Base-by-base conservation (phyloP, 2,113 vertebrate species). In the Elephas maximus region DNA sequence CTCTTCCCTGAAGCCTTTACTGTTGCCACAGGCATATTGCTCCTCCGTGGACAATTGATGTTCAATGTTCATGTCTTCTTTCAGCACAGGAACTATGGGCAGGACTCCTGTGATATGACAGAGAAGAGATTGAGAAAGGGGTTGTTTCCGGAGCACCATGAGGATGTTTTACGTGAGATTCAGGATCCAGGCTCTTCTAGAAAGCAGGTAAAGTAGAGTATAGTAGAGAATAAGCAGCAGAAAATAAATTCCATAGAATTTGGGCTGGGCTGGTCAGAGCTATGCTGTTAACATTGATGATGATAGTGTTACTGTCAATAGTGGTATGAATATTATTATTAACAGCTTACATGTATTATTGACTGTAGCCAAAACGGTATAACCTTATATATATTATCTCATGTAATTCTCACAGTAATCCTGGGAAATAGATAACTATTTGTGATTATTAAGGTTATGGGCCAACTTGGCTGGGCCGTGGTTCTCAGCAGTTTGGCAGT, bases 121-220 rank as follows among this genome's bases (percentile, higher is more conserved):
- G 77, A 51, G 92, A 82, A 96, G n/a, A 94, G 21, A 37, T 74
- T 76, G 85, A 92, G 71, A 95, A 87, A 74, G n/a, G 33, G 78
- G 57, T 94, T 94, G 41, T 65, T 94, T 95, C 87, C 44, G 24
- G 86, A 95, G 23, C 24, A 4, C 48, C 60, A 48, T 67, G 41
- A n/a, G 60, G 60, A 37, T 82, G 18, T 51, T 48, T 60, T 80
- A 82, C 51, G 9, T 93, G 82, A 96, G 86, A 96, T 53, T 51
- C 51, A 90, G 74, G 69, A 77, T 81, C 62, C 51, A 84, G 51
- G 12, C 53, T 84, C 65, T 93, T 20, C 71, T 28, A 48, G 80
- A 86, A 81, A 93, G n/a, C 92, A 94, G 86, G 87, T 60, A 95
- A 26, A 91, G 23, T 28, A 51, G 26, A 87, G 12, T 74, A 60